Evolutionary conservation across 2,797 vertebrate genomes (phyloP).

Genomic region (Siniperca undulata): DNA sequence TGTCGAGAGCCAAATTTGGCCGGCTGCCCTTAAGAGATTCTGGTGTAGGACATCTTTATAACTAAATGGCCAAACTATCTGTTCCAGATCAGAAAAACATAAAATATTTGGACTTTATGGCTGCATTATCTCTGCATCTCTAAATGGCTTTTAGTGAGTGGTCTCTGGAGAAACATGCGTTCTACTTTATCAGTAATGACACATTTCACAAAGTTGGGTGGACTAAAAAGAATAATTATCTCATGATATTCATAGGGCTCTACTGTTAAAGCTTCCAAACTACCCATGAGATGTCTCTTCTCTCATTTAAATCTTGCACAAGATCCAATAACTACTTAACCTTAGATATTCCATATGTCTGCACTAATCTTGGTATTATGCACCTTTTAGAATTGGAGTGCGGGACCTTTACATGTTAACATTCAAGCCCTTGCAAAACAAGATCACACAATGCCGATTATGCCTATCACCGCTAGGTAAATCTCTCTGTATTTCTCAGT

Average conservation of each 20-base stretch:
- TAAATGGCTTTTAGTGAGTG: not conserved
- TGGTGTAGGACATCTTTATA: not conserved
- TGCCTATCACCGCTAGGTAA: too few relatives aligned
- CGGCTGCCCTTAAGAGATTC: not conserved
- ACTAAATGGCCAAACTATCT: not conserved
- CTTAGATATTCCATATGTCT: not conserved
- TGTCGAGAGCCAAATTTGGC: constrained; percentile 34
- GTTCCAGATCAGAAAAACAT: not conserved
- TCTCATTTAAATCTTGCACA: not conserved
- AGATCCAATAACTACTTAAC: not conserved
- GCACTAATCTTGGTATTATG: not conserved
- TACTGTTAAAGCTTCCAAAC: not conserved
- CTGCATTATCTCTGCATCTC: not conserved
- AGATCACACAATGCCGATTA: too few relatives aligned
- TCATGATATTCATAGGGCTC: not conserved
- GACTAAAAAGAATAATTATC: not conserved
- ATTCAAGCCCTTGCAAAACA: too few relatives aligned
- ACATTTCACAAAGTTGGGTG: not conserved
- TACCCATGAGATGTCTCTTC: not conserved
- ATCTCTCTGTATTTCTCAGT: too few relatives aligned
- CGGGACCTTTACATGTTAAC: too few relatives aligned
- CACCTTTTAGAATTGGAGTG: not conserved
- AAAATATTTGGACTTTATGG: constrained; percentile 8
- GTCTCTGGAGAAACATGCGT: not conserved
- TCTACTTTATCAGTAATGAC: not conserved